Conservation (phyloP, 1,140 invertebrate genomes). For the Samia ricini region DNA sequence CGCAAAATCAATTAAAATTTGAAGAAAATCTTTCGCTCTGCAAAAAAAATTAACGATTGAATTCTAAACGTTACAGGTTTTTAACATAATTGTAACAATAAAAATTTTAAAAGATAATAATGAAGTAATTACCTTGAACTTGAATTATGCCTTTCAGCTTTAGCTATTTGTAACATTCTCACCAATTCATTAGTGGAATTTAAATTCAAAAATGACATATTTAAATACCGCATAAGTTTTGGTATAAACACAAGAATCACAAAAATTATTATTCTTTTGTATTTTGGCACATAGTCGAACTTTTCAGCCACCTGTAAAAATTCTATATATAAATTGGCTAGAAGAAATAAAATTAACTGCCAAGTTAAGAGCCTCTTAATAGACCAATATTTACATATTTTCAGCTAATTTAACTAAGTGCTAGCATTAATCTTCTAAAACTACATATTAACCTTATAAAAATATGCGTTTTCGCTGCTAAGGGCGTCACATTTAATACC, state of each 20-base stretch:
- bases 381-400: too few species aligned
- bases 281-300: conserved; percentile 50
- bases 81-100: too few species aligned
- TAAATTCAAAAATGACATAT: conserved; percentile 49
- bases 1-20: conserved; percentile 57
- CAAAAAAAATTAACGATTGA: conserved; percentile 19
- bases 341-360: too few species aligned
- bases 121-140: conserved; percentile 34
- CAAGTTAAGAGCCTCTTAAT: too few species aligned
- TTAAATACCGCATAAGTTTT: conserved; percentile 33
- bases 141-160: conserved; percentile 40
- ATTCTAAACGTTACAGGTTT: too few species aligned
- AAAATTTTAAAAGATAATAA: too few species aligned
- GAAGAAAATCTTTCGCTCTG: conserved; percentile 62
- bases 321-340: too few species aligned
- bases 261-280: conserved; percentile 47
- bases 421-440: background rate
- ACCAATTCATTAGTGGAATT: conserved; percentile 40
- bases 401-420: too few species aligned
- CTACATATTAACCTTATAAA: conserved; percentile 50
- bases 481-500: conserved; percentile 65
- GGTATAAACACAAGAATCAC: conserved; percentile 48
- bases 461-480: conserved; percentile 59
- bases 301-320: conserved; percentile 58
- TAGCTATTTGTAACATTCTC: conserved; percentile 43